Base-by-base conservation (phyloP, 2,113 vertebrate species). In the Cyanoliseus patagonus region DNA sequence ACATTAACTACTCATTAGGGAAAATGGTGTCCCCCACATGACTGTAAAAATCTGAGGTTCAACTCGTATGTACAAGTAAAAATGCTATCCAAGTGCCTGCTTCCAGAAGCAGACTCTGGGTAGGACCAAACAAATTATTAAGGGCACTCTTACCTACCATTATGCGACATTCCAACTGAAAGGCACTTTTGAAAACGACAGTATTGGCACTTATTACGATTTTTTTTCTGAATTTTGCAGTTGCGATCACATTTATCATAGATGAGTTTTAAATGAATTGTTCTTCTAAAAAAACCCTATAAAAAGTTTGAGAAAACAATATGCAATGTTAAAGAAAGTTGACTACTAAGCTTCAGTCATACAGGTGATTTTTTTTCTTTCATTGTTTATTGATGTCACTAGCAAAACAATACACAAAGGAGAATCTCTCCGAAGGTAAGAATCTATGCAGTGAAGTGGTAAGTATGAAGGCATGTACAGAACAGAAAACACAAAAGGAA, bases 101-200 rank as follows among this genome's bases (percentile, higher is more conserved):
- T 91, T 70, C 64, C 74, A 55, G 73, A 86, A 92, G 64, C 87
- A 85, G 61, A 8, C 61, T 68, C 51, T 64, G 17, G 53, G 59
- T 57, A 62, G 83, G 77, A 81, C 49, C 55, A 92, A 84, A 39
- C 63, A 92, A 93, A 85, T 90, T 31, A 73, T 82, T 57, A 93
- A 88, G 41, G 79, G 49, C 39, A 68, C 66, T 91, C 97, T 98
- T 93, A 97, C 99, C 98, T 98, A 99, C 99, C 99, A 13, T 99
- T 99, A 98, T 99, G 99, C 95, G 99, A 99, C 99, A 99, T 99
- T 97, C 99, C 99, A 73, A 99, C 99, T 1, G 98, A 98, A 91
- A 99, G 99, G 99, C 99, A 99, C 99, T 99, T 99, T 97, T 99
- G 99, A 95, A 99, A 99, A 74, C 99, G 99, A 94, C 99, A 99